A percentile compares a stretch with the other conserved stretches of the same genome.
These are phyloP conservation scores for Drosophila yakuba DNA, from an alignment of 1,140 invertebrate genomes.

Conservation along the genomic window DNA sequence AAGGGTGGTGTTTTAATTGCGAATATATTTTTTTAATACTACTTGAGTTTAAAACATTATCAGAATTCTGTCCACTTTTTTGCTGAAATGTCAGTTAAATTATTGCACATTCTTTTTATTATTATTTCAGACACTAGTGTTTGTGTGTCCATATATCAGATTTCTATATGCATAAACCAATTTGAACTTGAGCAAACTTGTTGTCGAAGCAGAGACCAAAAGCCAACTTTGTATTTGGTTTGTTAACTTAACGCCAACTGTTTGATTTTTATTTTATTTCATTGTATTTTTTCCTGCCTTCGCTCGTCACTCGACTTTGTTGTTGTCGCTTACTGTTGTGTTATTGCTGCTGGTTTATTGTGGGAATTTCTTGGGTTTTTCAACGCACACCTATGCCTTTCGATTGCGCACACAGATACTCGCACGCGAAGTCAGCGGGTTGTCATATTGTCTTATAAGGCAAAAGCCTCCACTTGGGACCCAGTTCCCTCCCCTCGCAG, in stretches of 20 bases:
- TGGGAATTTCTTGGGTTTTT: constrained; percentile 85
- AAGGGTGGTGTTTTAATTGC: too few relatives aligned
- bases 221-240: constrained; percentile 69
- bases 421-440: constrained; percentile 36
- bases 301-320: constrained; percentile 40
- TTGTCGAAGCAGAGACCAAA: constrained; percentile 47
- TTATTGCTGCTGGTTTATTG: constrained; percentile 84
- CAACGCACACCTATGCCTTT: constrained; percentile 67
- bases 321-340: constrained; percentile 38
- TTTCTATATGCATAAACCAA: constrained; percentile 66
- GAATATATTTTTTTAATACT: too few relatives aligned
- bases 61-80: constrained; percentile 4
- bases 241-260: constrained; percentile 71
- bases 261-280: constrained; percentile 55
- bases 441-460: constrained; percentile 73
- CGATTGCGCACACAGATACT: constrained; percentile 23
- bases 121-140: constrained; percentile 18
- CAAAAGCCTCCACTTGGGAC: constrained; percentile 63
- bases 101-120: constrained; percentile 45
- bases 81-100: constrained; percentile 62
- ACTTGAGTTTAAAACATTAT: neutral
- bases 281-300: constrained; percentile 11
- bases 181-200: constrained; percentile 81
- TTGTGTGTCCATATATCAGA: constrained; percentile 26
- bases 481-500: constrained; percentile 17